Conservation (phyloP, 2,113 vertebrate genomes). For the Sardina pilchardus region DNA sequence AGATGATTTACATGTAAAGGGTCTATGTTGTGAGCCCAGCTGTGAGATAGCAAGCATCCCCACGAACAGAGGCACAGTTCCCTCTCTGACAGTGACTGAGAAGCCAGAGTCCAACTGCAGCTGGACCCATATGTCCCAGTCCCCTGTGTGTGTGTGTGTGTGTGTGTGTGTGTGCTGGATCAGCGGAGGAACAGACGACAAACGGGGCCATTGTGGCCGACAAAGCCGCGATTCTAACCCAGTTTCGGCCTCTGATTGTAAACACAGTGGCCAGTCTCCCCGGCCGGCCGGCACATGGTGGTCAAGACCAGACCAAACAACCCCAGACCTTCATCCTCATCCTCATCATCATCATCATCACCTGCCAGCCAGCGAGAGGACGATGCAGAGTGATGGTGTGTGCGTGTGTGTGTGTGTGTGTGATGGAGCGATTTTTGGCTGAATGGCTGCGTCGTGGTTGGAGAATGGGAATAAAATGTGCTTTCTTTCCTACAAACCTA, state of each 20-base stretch:
- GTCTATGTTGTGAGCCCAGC: not conserved
- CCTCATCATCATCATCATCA: not conserved
- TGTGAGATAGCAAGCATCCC: not conserved
- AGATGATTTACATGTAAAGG: not conserved
- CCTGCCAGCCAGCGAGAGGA: not conserved
- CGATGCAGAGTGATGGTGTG: not conserved
- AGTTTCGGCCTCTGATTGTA: not conserved
- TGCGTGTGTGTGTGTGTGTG: no score
- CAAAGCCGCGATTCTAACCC: not conserved
- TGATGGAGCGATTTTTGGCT: not conserved
- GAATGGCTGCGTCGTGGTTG: not conserved
- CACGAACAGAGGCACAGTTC: not conserved
- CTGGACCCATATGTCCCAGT: not conserved
- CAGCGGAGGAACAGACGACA: constrained; percentile 1
- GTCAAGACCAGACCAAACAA: not conserved
- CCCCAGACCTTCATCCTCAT: not conserved
- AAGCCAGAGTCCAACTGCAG: not conserved
- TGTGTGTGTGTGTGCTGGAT: not conserved
- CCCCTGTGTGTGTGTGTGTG: not conserved
- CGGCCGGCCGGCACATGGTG: not conserved
- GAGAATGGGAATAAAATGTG: not conserved
- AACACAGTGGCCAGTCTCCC: not conserved
- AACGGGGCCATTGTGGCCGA: not conserved
- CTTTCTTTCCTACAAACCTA: not conserved
- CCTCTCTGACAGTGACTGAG: not conserved